These are phyloP conservation scores for Dryomyza anilis DNA, from an alignment of 2,888 invertebrate species.

Conservation along the genomic window DNA sequence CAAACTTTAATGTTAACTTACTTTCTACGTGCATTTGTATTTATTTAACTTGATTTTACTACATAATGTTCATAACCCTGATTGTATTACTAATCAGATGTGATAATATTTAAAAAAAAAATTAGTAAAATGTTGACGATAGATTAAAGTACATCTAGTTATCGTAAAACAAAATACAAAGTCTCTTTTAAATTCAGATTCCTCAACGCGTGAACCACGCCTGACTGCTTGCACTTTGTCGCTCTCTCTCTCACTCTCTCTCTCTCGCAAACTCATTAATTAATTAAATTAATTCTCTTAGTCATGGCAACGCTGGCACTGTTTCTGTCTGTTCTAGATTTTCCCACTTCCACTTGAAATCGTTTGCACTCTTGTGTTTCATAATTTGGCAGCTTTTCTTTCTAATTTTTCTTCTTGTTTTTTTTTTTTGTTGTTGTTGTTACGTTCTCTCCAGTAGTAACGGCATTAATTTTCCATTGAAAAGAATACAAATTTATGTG, in stretches of 20 bases:
- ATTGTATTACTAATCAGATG: too few relatives aligned
- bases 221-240: background rate
- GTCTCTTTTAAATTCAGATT: too few relatives aligned
- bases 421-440: background rate
- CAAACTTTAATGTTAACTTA: too few relatives aligned
- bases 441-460: background rate
- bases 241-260: background rate
- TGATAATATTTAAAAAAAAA: too few relatives aligned
- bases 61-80: too few relatives aligned
- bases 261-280: background rate
- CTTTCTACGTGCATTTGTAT: too few relatives aligned
- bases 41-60: too few relatives aligned
- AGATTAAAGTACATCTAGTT: too few relatives aligned
- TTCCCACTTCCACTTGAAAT: background rate
- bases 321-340: background rate
- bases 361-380: background rate
- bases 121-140: too few relatives aligned
- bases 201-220: too few relatives aligned
- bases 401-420: background rate
- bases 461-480: constrained; percentile 3
- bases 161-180: too few relatives aligned
- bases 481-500: constrained; percentile 9
- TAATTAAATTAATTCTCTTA: constrained; percentile 7
- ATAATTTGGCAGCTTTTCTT: background rate
- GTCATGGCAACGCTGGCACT: constrained; percentile 5